Evolutionary conservation across 2,113 vertebrate genomes (phyloP).

Genomic region (Prochilodus magdalenae): DNA sequence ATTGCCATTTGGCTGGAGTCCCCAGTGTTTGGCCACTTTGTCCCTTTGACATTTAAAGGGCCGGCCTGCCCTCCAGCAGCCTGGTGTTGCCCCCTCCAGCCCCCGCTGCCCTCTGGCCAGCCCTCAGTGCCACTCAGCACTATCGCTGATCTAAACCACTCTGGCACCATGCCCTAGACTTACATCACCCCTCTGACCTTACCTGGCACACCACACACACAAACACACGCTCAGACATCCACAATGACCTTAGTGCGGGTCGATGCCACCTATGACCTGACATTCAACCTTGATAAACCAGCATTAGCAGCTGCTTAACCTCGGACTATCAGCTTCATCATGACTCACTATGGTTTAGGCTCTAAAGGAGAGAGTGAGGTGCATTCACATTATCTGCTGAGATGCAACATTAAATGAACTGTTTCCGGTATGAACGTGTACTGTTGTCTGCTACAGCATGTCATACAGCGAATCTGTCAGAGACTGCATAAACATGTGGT

Average conservation of each 20-base stretch:
- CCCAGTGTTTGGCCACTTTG: conserved; percentile 48
- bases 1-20: conserved; percentile 47
- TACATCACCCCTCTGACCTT: conserved; percentile 55
- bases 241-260: conserved; percentile 43
- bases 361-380: conserved; percentile 10
- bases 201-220: conserved; percentile 41
- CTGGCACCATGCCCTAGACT: conserved; percentile 47
- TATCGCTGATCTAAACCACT: conserved; percentile 43
- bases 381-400: not conserved
- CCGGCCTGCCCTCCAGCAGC: conserved; percentile 74
- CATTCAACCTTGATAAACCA: conserved; percentile 47
- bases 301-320: conserved; percentile 46
- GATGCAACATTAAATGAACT: not conserved
- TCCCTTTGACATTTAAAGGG: conserved; percentile 82
- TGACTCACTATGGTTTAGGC: conserved; percentile 21
- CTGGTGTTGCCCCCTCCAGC: conserved; percentile 75
- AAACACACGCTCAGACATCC: conserved; percentile 36
- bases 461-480: not conserved
- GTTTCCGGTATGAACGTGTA: not conserved
- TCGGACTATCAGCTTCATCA: conserved; percentile 36
- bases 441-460: not conserved
- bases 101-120: conserved; percentile 70
- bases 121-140: conserved; percentile 53
- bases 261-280: conserved; percentile 51
- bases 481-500: too few species aligned